Evolutionary conservation across 2,797 vertebrate species (phyloP).

Genomic region (Florisuga fusca): DNA sequence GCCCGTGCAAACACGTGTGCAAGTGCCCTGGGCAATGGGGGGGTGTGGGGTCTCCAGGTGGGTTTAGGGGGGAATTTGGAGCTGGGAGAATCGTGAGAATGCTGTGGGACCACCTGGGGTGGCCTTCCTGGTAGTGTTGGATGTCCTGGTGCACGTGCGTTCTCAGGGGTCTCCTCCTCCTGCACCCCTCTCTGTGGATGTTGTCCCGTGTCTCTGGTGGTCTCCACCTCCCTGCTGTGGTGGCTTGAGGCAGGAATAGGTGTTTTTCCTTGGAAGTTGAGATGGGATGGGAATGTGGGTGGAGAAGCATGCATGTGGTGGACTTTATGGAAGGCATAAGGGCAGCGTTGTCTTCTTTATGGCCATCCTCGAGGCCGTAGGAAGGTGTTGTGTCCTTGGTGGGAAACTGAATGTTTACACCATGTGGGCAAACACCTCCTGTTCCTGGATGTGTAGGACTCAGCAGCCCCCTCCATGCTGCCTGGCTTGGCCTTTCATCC

Average conservation of each 20-base stretch:
- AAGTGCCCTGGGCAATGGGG: neutral
- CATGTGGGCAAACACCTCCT: rapidly evolving
- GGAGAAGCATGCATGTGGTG: rapidly evolving
- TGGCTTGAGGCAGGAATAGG: rapidly evolving
- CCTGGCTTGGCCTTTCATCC: neutral
- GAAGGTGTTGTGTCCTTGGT: neutral
- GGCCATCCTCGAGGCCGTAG: rapidly evolving
- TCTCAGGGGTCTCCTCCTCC: neutral
- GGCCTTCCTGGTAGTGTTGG: neutral
- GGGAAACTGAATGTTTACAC: neutral
- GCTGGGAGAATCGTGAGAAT: neutral
- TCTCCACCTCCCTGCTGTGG: neutral
- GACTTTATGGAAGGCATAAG: neutral
- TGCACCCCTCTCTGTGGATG: rapidly evolving
- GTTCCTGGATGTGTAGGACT: neutral
- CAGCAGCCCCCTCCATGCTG: neutral
- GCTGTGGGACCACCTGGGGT: neutral
- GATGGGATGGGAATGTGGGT: neutral
- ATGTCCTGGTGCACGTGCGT: neutral
- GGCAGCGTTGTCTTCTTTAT: neutral
- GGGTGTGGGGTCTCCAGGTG: rapidly evolving
- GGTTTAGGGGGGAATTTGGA: neutral
- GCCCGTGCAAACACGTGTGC: neutral
- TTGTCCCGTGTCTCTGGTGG: no score
- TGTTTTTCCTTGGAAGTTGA: neutral